These are phyloP conservation scores for Micrastur ruficollis DNA, from an alignment of 2,797 vertebrate species.

Conservation along the genomic window DNA sequence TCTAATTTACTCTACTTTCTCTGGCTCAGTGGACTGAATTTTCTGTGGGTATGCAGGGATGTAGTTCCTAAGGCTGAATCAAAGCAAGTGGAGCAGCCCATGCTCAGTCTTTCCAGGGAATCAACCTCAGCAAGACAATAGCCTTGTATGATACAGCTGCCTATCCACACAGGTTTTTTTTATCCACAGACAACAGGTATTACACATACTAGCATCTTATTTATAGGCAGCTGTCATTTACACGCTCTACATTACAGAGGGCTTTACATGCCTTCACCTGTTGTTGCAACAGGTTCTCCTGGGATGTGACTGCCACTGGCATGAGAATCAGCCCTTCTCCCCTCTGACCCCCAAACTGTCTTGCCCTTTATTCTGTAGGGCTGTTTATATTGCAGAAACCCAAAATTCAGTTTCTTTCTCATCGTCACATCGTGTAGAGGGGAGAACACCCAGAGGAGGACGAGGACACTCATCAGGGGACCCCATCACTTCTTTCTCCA, in stretches of 20 bases:
- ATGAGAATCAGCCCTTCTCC: background rate
- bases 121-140: background rate
- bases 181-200: background rate
- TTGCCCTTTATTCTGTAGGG: background rate
- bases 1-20: background rate
- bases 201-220: background rate
- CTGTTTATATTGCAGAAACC: background rate
- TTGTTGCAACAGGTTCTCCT: background rate
- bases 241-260: accelerated
- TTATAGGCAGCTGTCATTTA: background rate
- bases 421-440: accelerated
- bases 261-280: background rate
- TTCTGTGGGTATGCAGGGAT: background rate
- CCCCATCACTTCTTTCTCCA: background rate
- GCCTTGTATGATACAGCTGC: background rate
- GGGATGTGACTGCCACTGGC: background rate
- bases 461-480: accelerated
- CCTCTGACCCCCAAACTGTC: background rate
- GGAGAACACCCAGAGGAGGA: background rate
- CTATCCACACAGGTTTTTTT: background rate
- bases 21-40: background rate
- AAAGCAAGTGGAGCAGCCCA: background rate
- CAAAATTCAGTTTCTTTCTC: background rate
- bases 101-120: background rate
- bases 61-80: background rate